phyloP scores from a whole-genome alignment of 53 echinoderm and acorn worm species.

The Pentamera pediparva region DNA sequence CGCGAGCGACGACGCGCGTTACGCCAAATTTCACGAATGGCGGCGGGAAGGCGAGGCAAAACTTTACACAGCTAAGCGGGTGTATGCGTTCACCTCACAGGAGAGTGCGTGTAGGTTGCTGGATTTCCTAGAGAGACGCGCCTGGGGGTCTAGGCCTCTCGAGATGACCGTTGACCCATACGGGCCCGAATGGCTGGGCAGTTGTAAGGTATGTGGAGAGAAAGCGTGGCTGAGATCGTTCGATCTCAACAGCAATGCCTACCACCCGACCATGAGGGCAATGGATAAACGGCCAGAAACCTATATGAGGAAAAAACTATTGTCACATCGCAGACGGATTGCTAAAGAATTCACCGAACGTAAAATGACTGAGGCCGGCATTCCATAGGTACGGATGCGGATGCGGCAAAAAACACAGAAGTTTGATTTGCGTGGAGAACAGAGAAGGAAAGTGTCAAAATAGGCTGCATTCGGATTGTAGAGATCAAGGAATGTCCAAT shows the following conservation, averaged over 20 bases:
- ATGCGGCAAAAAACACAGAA: no score
- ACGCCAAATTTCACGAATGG: slow-evolving; percentile 2
- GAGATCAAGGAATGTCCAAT: no score
- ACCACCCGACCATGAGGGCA: no score
- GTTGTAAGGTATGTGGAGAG: slow-evolving; percentile 11
- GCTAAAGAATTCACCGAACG: no score
- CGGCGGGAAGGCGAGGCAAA: neutral
- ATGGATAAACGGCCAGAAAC: no score
- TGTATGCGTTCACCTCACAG: neutral
- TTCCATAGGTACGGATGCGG: no score
- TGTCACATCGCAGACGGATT: no score
- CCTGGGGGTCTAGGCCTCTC: neutral
- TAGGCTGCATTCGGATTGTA: no score
- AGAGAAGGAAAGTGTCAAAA: no score
- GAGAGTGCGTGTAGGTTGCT: neutral
- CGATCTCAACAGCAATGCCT: neutral
- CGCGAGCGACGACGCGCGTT: neutral
- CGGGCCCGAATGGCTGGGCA: slow-evolving; percentile 8
- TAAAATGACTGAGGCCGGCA: no score
- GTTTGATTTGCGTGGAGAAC: no score
- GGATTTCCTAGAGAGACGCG: neutral
- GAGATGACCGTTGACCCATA: neutral
- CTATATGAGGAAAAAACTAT: no score
- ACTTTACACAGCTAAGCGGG: neutral
- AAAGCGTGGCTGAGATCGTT: neutral